Conservation (phyloP, 1,140 invertebrate species). For the Danaus melanippus region DNA sequence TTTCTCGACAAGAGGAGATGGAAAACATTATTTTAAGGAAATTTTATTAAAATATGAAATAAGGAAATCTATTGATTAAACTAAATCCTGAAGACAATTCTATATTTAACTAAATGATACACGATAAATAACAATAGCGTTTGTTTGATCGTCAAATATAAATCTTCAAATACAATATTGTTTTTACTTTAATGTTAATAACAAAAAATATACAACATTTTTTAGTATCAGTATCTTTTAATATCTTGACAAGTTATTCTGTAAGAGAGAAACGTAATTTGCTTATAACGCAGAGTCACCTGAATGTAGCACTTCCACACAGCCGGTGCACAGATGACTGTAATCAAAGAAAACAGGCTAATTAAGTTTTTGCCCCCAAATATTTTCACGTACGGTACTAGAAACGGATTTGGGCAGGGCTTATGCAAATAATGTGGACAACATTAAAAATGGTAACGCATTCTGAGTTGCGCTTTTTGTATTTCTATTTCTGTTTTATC, state of each 20-base stretch:
- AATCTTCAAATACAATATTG: no score
- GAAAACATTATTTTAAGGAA: slow-evolving; percentile 58
- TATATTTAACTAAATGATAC: no score
- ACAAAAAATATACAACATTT: no score
- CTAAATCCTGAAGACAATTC: slow-evolving; percentile 1
- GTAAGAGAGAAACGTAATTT: slow-evolving; percentile 49
- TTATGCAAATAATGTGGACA: no score
- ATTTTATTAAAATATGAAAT: slow-evolving; percentile 45
- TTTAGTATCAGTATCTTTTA: no score
- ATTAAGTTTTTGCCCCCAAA: slow-evolving; percentile 52
- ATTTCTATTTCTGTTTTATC: no score
- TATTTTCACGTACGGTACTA: slow-evolving; percentile 11
- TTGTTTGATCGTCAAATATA: no score
- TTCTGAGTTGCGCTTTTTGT: no score
- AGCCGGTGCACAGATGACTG: slow-evolving; percentile 63
- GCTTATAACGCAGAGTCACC: slow-evolving; percentile 50
- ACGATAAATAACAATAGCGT: no score
- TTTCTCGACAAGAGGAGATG: slow-evolving; percentile 58
- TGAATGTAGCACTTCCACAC: slow-evolving; percentile 45
- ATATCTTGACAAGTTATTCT: slow-evolving; percentile 1
- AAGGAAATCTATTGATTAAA: slow-evolving; percentile 14
- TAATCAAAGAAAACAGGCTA: slow-evolving; percentile 70
- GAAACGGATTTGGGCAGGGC: no score
- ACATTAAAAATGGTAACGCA: no score
- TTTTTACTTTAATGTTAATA: no score